Evolutionary conservation across 2,797 vertebrate species (phyloP).

Genomic region (Petrocephalus sullivani): DNA sequence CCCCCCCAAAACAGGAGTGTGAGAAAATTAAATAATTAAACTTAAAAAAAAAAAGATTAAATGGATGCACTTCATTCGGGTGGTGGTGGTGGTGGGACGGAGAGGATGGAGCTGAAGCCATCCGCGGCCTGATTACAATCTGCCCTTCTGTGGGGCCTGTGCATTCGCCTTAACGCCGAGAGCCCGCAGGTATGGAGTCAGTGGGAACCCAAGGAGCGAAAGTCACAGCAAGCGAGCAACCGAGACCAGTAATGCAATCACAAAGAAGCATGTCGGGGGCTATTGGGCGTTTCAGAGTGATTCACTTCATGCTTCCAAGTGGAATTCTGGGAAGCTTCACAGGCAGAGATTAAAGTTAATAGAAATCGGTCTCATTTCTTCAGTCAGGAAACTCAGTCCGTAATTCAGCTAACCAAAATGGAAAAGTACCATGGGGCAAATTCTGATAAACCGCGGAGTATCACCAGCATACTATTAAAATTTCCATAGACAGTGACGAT

Average conservation of each 20-base stretch:
- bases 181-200: constrained; percentile 42
- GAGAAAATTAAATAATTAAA: background rate
- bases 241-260: constrained; percentile 50
- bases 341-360: background rate
- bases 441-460: background rate
- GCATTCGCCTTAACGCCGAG: constrained; percentile 7
- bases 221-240: constrained; percentile 38
- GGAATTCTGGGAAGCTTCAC: background rate
- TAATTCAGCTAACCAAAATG: background rate
- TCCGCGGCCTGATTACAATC: background rate
- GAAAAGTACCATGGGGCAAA: background rate
- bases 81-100: too few relatives aligned
- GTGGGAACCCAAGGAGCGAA: constrained; percentile 50
- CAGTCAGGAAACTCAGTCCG: background rate
- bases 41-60: background rate
- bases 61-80: background rate
- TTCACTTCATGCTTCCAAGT: constrained; percentile 16
- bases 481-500: background rate
- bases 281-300: background rate
- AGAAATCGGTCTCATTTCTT: background rate
- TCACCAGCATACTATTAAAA: background rate
- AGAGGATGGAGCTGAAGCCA: background rate
- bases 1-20: background rate
- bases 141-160: background rate
- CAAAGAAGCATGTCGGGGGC: constrained; percentile 40